Evolutionary conservation across 2,888 invertebrate genomes (phyloP), one percentile per base, ranked within the genome.

Genomic region (Lacanobia oleracea): DNA sequence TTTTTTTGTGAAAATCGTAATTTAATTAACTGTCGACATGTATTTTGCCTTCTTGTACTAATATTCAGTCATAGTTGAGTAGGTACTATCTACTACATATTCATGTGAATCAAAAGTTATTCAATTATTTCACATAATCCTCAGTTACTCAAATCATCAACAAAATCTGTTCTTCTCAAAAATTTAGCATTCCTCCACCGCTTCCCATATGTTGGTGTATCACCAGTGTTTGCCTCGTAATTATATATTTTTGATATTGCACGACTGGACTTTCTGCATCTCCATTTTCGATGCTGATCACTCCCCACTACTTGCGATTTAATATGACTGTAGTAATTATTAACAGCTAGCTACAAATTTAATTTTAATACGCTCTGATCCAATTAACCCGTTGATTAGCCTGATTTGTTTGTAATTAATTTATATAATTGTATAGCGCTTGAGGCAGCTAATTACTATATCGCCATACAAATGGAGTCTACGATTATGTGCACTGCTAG

Each of bases 341-440:
- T 84, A 63, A 72, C 56, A 67, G 65, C 73, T 71, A 73, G 69
- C 53, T 86, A 72, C 71, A 84, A 84, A 84, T 84, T 84, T 81
- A 78, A 84, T 86, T 74, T 73, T 68, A 72, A 68, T 84, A 68
- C 70, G 57, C 64, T 59, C 75, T 75, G 67, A 86, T 81, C 75
- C 74, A 84, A 86, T 86, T 84, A 84, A 73, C 67, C 67, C 72
- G 66, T 72, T 84, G 84, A 85, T 83, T 83, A 86, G 84, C 72
- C 69, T 54, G 45, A 83, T 81, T 77, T 77, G 77, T 79, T 70
- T 74, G 62, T 74, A 81, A 78, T 75, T 78, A 81, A 75, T 81
- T 73, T 70, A 63, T 67, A 61, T 79, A 67, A 83, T 80, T 73
- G 63, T 69, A 40, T 83, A 79, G 50, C 33, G 56, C 62, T 50